phyloP scores from a whole-genome alignment of 2,113 vertebrate species.

The Hassar affinis region DNA sequence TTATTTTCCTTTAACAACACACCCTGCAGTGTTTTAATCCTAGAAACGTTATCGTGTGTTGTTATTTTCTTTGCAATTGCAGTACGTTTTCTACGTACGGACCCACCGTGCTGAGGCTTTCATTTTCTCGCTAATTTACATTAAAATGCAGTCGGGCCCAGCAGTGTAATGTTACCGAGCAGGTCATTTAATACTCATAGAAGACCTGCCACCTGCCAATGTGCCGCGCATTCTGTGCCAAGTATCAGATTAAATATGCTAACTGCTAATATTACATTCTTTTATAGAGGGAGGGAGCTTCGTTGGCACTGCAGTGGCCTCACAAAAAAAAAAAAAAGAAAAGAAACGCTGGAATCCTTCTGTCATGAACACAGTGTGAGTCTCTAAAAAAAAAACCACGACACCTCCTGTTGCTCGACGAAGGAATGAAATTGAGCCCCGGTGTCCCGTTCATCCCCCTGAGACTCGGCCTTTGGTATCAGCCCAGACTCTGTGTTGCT shows the following conservation, averaged over 20 bases:
- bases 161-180: neutral
- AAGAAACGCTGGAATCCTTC: neutral
- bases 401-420: neutral
- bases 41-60: neutral
- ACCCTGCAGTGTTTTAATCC: neutral
- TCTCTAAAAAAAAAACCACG: neutral
- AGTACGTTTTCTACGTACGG: neutral
- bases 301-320: neutral
- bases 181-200: neutral
- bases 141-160: neutral
- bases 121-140: neutral
- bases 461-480: conserved; percentile 15
- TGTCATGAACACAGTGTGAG: neutral
- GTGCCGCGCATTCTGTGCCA: neutral
- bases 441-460: conserved; percentile 3
- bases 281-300: neutral
- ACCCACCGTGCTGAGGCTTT: neutral
- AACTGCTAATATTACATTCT: neutral
- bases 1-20: neutral
- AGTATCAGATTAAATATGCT: neutral
- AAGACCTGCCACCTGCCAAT: neutral
- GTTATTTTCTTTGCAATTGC: neutral
- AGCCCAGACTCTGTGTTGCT: neutral
- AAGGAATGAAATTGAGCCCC: conserved; percentile 4
- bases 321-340: neutral